Conservation (phyloP, 2,797 vertebrate genomes). For the Tolypeutes matacus region DNA sequence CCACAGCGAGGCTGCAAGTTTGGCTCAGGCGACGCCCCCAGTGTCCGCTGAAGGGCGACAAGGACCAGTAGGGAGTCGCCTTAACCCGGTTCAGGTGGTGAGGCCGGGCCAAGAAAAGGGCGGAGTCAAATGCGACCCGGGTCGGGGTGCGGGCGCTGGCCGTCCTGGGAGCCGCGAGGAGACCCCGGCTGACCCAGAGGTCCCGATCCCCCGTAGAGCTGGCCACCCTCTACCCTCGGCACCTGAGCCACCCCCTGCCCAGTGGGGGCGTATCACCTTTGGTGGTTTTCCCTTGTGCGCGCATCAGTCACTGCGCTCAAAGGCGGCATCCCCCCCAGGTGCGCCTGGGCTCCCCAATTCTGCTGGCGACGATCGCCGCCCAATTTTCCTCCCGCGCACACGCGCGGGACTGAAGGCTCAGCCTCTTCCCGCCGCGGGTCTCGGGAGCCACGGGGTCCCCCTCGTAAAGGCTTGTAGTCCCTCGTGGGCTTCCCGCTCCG, state of each 20-base stretch:
- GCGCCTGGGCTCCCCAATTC: background rate
- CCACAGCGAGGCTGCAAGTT: background rate
- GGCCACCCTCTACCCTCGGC: background rate
- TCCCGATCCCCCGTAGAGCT: fast-evolving
- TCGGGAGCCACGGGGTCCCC: background rate
- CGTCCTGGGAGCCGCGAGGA: fast-evolving
- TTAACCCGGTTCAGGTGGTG: background rate
- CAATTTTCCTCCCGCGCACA: background rate
- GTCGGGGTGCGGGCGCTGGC: fast-evolving
- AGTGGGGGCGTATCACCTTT: background rate
- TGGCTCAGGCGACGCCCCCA: background rate
- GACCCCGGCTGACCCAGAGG: fast-evolving
- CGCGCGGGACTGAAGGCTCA: background rate
- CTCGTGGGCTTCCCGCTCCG: background rate
- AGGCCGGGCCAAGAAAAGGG: background rate
- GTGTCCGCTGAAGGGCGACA: background rate
- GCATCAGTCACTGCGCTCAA: background rate
- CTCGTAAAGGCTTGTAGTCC: too few species aligned
- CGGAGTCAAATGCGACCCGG: background rate
- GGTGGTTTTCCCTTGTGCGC: background rate
- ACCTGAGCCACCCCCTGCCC: too few species aligned
- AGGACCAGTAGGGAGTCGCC: background rate
- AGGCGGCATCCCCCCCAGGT: too few species aligned
- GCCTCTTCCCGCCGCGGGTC: too few species aligned
- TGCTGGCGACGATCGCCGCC: background rate